Evolutionary conservation across 1,140 invertebrate species (phyloP), one percentile per base, ranked within the genome.

Genomic region (Brachionus calyciflorus): DNA sequence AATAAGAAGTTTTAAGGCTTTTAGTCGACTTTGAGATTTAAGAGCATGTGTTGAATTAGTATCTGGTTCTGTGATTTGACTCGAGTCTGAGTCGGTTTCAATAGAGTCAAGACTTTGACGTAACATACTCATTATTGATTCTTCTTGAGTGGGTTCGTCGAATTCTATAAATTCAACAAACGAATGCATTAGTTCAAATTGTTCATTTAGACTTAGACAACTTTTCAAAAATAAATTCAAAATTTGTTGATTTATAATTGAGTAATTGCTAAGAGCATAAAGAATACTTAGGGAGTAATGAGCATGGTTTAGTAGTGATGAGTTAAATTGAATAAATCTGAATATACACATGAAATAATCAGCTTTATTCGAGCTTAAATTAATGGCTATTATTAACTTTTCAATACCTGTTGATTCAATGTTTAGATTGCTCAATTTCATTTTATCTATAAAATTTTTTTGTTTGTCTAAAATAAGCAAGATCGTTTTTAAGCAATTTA

Each of bases 281-380:
- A 73, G 17, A 24, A 73, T 73, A 10, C n/a, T 24, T 12, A 73
- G 21, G 17, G 69, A 30, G 24, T 51, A 24, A 41, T 21, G 51
- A 6, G 69, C 17, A 55, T 73, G 69, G 28, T 65, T 65, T 2
- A 65, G 1, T 0, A 73, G 26, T 4, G 44, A 49, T 17, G 69
- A 73, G 24, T 73, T 55, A 10, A 73, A 49, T 49, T 73, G 51
- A 37, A 79, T 82, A 78, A 89, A 92, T 85, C 91, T 91, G 0
- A 90, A 88, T 44, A 93, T 88, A 78, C 91, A 92, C 10, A 92
- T 86, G 78, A 93, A 88, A 80, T 93, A 89, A 82, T 93, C 92
- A 0, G 91, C 90, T 80, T 89, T 89, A 2, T 89, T 88, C 3
- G 87, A 90, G 10, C 90, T 86, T 10, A 90, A 89, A 86, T 93